These are phyloP conservation scores for Chrysopilus asiliformis DNA, from an alignment of 2,888 invertebrate genomes.

Conservation along the genomic window DNA sequence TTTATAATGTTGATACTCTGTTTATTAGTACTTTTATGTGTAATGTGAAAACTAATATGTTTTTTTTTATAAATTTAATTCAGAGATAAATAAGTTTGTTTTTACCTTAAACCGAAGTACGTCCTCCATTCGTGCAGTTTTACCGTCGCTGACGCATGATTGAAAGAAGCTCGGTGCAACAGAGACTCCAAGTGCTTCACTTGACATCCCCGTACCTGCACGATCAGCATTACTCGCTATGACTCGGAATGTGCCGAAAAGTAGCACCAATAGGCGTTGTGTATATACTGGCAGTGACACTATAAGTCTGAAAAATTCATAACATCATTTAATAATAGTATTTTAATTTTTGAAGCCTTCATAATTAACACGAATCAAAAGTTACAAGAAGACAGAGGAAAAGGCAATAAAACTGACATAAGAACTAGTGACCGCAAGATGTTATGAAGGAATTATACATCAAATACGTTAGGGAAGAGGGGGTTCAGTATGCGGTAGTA, in stretches of 20 bases:
- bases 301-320: slow-evolving; percentile 64
- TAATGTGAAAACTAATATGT: no score
- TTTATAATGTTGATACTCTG: no score
- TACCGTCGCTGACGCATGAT: slow-evolving; percentile 88
- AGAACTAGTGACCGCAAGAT: no score
- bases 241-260: slow-evolving; percentile 94
- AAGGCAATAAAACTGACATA: no score
- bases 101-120: slow-evolving; percentile 84
- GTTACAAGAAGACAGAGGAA: no score
- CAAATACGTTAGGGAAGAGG: no score
- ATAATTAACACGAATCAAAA: no score
- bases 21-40: no score
- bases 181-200: slow-evolving; percentile 87
- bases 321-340: no score
- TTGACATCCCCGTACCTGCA: slow-evolving; percentile 86
- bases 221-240: slow-evolving; percentile 85
- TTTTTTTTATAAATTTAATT: background rate
- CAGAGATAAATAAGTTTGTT: slow-evolving; percentile 5
- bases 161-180: slow-evolving; percentile 95
- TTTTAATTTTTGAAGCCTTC: no score
- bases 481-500: no score
- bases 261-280: slow-evolving; percentile 82
- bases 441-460: no score
- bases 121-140: slow-evolving; percentile 92
- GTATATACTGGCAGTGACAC: slow-evolving; percentile 77